These are phyloP conservation scores for Timema podura DNA, from an alignment of 2,888 invertebrate species.

Conservation along the genomic window DNA sequence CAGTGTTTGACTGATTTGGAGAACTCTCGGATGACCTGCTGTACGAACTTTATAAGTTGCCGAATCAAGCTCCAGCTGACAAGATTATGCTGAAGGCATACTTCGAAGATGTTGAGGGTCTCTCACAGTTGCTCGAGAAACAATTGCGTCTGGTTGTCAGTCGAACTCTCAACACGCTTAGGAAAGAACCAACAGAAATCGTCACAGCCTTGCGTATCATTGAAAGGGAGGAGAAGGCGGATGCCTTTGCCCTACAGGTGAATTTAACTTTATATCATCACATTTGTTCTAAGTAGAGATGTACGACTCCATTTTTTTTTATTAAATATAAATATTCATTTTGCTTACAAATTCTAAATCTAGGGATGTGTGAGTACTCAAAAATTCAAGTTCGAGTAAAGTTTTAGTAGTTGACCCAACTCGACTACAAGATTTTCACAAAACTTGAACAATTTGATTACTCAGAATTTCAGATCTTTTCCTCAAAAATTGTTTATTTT, in stretches of 20 bases:
- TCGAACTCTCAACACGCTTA: constrained; percentile 87
- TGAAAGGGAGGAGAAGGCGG: constrained; percentile 94
- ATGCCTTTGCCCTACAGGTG: constrained; percentile 75
- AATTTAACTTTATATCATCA: not conserved
- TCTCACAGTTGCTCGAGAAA: constrained; percentile 84
- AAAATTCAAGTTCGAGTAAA: no score
- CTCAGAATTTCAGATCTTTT: no score
- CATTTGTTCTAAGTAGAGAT: not conserved
- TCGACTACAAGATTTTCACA: no score
- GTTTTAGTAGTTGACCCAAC: no score
- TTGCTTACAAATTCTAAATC: no score
- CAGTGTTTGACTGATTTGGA: constrained; percentile 91
- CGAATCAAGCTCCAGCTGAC: constrained; percentile 85
- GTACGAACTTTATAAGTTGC: constrained; percentile 89
- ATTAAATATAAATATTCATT: no score
- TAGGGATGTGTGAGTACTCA: no score
- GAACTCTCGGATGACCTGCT: constrained; percentile 94
- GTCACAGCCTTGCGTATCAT: constrained; percentile 95
- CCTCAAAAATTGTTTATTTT: no score
- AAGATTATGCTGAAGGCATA: constrained; percentile 92
- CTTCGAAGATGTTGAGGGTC: constrained; percentile 90
- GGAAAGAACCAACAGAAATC: constrained; percentile 91
- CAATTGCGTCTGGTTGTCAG: constrained; percentile 87
- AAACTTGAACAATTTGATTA: no score
- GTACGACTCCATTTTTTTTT: not conserved